Percentiles rank a stretch among this genome's conserved stretches.
Conservation (phyloP, 2,888 invertebrate genomes). For the Anorthoa munda region DNA sequence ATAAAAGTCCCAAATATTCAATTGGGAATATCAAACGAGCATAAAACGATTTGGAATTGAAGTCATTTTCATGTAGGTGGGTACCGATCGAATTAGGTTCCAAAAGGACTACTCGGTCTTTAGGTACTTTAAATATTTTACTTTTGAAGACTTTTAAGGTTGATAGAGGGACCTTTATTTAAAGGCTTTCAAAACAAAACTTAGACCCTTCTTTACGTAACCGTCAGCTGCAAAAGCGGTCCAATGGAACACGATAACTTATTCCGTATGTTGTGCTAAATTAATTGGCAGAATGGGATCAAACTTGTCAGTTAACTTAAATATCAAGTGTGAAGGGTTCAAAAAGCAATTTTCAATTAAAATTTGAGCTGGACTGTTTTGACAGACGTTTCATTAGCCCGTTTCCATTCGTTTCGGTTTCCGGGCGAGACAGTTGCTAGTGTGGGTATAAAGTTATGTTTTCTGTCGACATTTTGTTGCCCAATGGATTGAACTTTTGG, state of each 20-base stretch:
- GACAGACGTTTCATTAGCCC: conserved; percentile 90
- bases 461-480: conserved; percentile 25
- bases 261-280: conserved; percentile 45
- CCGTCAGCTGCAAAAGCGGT: conserved; percentile 5
- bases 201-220: neutral
- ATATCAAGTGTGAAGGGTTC: conserved; percentile 77
- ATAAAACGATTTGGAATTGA: conserved; percentile 46
- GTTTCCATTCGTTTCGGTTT: conserved; percentile 76
- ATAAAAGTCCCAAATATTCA: conserved; percentile 58
- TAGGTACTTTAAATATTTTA: neutral
- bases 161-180: neutral
- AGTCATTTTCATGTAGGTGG: conserved; percentile 25
- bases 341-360: conserved; percentile 87
- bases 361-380: conserved; percentile 81
- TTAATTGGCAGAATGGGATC: conserved; percentile 55
- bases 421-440: conserved; percentile 46
- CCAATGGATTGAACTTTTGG: conserved; percentile 12
- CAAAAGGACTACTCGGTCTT: conserved; percentile 2
- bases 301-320: conserved; percentile 65
- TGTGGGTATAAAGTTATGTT: conserved; percentile 47
- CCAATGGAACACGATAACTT: conserved; percentile 36
- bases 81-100: conserved; percentile 16
- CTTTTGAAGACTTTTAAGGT: conserved; percentile 5
- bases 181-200: conserved; percentile 20
- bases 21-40: conserved; percentile 45